Conservation (phyloP, 2,797 vertebrate genomes). For the Rhinoraja longicauda region DNA sequence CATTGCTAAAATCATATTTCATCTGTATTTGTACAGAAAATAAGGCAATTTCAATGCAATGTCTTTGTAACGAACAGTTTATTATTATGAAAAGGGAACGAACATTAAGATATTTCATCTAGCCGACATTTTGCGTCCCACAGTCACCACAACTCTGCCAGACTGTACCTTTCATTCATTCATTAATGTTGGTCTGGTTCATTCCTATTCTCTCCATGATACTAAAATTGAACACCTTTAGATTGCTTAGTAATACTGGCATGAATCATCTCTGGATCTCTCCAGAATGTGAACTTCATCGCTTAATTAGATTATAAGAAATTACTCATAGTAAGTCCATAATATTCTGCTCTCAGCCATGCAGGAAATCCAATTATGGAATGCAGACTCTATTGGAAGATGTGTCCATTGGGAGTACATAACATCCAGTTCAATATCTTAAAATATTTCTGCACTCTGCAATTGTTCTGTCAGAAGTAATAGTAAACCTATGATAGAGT, state of each 20-base stretch:
- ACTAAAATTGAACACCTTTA: neutral
- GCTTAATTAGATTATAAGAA: neutral
- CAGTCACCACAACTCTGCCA: neutral
- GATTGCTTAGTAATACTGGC: neutral
- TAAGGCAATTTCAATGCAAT: neutral
- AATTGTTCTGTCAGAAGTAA: neutral
- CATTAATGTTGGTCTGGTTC: neutral
- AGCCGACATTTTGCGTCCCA: neutral
- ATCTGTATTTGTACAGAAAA: neutral
- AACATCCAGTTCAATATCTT: neutral
- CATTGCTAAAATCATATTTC: neutral
- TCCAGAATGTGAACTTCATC: neutral
- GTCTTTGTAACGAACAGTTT: neutral
- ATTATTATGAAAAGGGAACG: neutral
- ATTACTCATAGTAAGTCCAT: neutral
- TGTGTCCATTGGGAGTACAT: neutral
- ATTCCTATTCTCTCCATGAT: no score
- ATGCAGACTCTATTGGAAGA: neutral
- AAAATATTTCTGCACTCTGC: neutral
- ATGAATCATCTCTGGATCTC: neutral
- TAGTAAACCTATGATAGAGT: neutral
- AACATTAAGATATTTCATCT: neutral
- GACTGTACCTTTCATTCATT: neutral
- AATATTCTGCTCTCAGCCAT: neutral
- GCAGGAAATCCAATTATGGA: neutral